Evolutionary conservation across 2,888 invertebrate species (phyloP).

Genomic region (Thecocarcelia acutangulata): DNA sequence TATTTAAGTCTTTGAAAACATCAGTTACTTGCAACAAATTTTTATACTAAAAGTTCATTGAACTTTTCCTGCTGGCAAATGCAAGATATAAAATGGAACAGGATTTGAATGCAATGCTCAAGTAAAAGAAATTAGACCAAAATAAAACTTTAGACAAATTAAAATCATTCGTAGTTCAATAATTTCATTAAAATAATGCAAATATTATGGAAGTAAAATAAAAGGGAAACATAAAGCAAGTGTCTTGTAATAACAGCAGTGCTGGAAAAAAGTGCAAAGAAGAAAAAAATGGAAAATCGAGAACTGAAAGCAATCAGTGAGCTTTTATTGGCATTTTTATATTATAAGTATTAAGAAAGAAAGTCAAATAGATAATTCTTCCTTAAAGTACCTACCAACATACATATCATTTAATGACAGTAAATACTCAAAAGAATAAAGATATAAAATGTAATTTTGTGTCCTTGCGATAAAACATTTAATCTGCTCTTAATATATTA

Average conservation of each 20-base stretch:
- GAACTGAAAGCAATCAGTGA: background rate
- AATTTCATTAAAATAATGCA: conserved; percentile 69
- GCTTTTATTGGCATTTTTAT: too few relatives aligned
- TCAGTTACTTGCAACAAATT: background rate
- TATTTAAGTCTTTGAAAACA: background rate
- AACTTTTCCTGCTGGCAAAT: background rate
- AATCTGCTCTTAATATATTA: too few relatives aligned
- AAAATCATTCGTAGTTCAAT: conserved; percentile 65
- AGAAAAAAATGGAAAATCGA: background rate
- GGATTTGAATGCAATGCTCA: background rate
- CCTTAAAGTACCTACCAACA: too few relatives aligned
- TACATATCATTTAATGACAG: too few relatives aligned
- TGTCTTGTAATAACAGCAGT: background rate
- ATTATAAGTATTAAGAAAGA: too few relatives aligned
- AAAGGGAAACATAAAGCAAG: background rate
- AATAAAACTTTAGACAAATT: conserved; percentile 52
- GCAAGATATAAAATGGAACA: background rate
- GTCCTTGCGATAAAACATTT: too few relatives aligned
- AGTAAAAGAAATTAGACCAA: conserved; percentile 30
- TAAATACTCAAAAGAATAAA: too few relatives aligned
- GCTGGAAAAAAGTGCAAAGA: background rate
- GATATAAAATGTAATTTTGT: too few relatives aligned
- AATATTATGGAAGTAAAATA: conserved; percentile 39
- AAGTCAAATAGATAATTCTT: too few relatives aligned
- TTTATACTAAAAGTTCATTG: conserved; percentile 4